Evolutionary conservation across 2,113 vertebrate species (phyloP), one percentile per base, ranked within the genome.

Genomic region (Ibidorhyncha struthersii): DNA sequence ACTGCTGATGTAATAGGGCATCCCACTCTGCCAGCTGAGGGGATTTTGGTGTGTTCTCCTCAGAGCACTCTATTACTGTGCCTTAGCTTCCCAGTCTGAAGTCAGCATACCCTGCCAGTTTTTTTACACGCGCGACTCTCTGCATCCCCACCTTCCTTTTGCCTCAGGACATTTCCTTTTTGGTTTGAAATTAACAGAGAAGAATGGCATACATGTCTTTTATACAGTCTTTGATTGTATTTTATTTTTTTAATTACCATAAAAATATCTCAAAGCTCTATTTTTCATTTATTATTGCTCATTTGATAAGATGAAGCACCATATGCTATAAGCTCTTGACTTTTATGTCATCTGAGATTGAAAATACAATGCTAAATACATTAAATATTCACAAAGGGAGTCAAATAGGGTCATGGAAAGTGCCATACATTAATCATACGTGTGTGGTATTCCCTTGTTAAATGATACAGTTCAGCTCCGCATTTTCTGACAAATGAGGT

Each of bases 401-500:
- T 96, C 95, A 96, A 95, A 90, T 61, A 69, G 67, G 95, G 95
- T 96, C 78, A 93, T 40, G 8, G 40, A 88, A 93, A 97, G 94
- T 97, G 82, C 76, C 70, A 74, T 90, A 89, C 86, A 97, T 97
- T 95, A 97, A 96, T 97, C 93, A 96, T 95, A 96, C 61, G 92
- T 72, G 16, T 92, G 82, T 80, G 50, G 89, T 91, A 93, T 97
- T 96, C 93, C 96, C 95, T 89, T 97, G 96, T 82, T 94, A 93
- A 95, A 93, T 84, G 53, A 80, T 70, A 95, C 10, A 92, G 41
- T 87, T 92, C 74, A 93, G 89, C 59, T 93, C 58, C 53, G 52
- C 66, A 63, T 89, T 94, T 96, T 95, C 89, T 95, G 65, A 96
- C 86, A 96, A 97, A 97, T 93, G 92, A 97, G 91, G 92, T 95